A percentile compares a stretch with the other conserved stretches of the same genome.
phyloP scores from a whole-genome alignment of 1,140 invertebrate genomes.

The Atta texana region DNA sequence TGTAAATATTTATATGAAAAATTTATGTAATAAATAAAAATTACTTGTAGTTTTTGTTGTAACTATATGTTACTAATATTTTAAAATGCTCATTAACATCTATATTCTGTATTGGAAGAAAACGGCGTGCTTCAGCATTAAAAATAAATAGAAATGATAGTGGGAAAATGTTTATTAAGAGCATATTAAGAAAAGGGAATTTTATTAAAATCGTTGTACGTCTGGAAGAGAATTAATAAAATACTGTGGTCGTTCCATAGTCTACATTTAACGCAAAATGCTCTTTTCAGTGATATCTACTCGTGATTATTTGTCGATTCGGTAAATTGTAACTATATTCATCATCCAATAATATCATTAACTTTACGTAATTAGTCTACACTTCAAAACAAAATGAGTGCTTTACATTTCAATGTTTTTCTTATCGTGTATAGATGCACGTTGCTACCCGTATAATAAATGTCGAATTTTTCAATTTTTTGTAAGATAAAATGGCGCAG shows the following conservation, averaged over 20 bases:
- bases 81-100: no score
- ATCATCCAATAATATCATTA: conserved; percentile 37
- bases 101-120: neutral
- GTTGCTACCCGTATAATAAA: conserved; percentile 54
- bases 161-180: conserved; percentile 38
- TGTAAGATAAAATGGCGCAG: conserved; percentile 26
- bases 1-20: no score
- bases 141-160: conserved; percentile 37
- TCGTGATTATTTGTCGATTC: conserved; percentile 51
- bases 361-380: conserved; percentile 28
- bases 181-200: conserved; percentile 29
- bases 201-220: conserved; percentile 54
- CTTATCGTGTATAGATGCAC: neutral
- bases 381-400: conserved; percentile 30
- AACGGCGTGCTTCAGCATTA: neutral
- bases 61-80: no score
- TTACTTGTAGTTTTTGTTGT: no score
- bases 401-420: conserved; percentile 1
- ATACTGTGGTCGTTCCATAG: conserved; percentile 17
- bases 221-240: conserved; percentile 38
- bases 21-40: no score
- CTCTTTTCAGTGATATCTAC: conserved; percentile 32
- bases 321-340: conserved; percentile 23
- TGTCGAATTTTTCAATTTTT: conserved; percentile 3
- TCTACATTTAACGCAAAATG: conserved; percentile 37